Percentiles rank a stretch among this genome's conserved stretches.
Evolutionary conservation across 2,888 invertebrate species (phyloP).

Genomic region (Drosophila siamana): DNA sequence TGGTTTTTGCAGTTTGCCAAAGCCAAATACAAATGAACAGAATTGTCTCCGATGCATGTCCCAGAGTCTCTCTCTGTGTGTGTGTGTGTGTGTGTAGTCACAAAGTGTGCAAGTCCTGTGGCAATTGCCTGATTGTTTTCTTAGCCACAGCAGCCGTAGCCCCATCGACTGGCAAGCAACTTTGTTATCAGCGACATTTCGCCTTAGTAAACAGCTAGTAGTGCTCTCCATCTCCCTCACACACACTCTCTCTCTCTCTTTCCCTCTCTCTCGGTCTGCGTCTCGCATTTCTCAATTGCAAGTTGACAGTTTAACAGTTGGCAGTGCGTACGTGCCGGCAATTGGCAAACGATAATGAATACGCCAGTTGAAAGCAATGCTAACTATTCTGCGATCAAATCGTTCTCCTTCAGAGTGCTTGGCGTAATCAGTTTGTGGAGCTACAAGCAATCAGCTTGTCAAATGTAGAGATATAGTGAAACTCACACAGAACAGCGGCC

Average conservation of each 20-base stretch:
- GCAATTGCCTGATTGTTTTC: conserved; percentile 78
- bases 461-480: no score
- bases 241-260: conserved; percentile 1
- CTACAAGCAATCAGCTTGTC: no score
- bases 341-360: conserved; percentile 55
- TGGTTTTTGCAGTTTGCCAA: conserved; percentile 69
- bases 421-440: no score
- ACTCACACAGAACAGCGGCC: no score
- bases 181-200: conserved; percentile 78
- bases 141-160: conserved; percentile 65
- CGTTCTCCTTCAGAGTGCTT: no score
- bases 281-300: conserved; percentile 25
- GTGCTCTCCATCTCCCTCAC: not conserved
- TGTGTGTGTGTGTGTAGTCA: conserved; percentile 50
- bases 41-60: conserved; percentile 61
- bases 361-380: conserved; percentile 28
- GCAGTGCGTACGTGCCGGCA: conserved; percentile 42
- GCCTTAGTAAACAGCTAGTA: conserved; percentile 53
- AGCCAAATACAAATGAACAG: conserved; percentile 76
- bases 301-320: conserved; percentile 19
- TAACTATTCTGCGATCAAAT: conserved; percentile 6
- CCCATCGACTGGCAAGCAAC: conserved; percentile 56
- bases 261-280: not conserved
- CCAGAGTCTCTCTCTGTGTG: not conserved
- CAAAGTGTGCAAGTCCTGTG: conserved; percentile 71